phyloP scores from a whole-genome alignment of 2,888 invertebrate species.

The Tetranychus piercei region DNA sequence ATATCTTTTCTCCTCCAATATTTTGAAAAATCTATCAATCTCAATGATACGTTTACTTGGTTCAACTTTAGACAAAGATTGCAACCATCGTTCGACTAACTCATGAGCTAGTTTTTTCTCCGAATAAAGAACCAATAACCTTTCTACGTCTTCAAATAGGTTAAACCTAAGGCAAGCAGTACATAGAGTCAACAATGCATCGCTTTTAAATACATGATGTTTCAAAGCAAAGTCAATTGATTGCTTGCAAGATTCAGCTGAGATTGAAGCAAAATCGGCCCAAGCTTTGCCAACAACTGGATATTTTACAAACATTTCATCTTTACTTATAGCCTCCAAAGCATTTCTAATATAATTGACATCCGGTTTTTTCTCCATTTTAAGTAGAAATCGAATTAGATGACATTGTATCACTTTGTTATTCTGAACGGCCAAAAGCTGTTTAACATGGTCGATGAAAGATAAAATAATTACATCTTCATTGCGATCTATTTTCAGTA shows the following conservation, averaged over 20 bases:
- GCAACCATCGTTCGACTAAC: not conserved
- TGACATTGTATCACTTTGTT: slow-evolving; percentile 4
- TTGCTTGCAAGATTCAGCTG: not conserved
- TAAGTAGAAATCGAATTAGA: not conserved
- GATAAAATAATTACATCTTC: not conserved
- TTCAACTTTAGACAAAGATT: not conserved
- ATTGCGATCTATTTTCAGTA: not conserved
- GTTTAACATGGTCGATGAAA: not conserved
- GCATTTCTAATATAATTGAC: not conserved
- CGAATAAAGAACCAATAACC: not conserved
- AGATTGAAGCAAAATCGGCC: not conserved
- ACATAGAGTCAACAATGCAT: not conserved
- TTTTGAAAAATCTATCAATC: not conserved
- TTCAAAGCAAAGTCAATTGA: not conserved
- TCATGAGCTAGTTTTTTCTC: not conserved
- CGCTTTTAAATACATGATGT: not conserved
- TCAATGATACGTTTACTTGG: not conserved
- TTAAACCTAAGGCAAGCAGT: not conserved
- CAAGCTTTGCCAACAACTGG: slow-evolving; percentile 3
- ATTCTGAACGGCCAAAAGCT: not conserved
- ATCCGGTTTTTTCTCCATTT: not conserved
- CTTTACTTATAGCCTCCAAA: not conserved
- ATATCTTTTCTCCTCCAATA: not conserved
- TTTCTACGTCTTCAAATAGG: not conserved
- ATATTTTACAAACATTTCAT: not conserved